A percentile compares a stretch with the other conserved stretches of the same genome.
These are phyloP conservation scores for Kradibia gibbosae DNA, from an alignment of 1,140 invertebrate species.

Conservation along the genomic window DNA sequence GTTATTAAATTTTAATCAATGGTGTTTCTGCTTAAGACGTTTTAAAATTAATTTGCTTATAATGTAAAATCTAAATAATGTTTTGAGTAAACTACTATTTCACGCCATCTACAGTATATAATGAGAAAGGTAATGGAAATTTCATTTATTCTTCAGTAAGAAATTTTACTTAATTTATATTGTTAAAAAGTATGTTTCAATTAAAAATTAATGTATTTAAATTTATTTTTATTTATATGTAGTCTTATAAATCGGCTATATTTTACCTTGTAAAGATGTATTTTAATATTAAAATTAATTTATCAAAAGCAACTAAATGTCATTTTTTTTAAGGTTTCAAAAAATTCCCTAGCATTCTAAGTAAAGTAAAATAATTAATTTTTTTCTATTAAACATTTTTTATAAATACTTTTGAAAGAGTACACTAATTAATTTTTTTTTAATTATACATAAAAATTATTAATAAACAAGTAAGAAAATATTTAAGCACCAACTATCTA, in stretches of 20 bases:
- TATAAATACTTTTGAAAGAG: too few species aligned
- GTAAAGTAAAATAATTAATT: too few species aligned
- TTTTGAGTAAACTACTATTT: not conserved
- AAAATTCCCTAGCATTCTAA: conserved; percentile 17
- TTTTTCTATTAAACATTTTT: too few species aligned
- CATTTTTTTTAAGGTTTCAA: not conserved
- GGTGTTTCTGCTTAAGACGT: too few species aligned
- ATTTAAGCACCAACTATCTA: conserved; percentile 20
- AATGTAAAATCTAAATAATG: too few species aligned
- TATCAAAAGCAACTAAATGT: not conserved
- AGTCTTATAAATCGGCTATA: too few species aligned
- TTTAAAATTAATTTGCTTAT: too few species aligned
- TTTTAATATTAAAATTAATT: not conserved
- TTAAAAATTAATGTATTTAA: not conserved
- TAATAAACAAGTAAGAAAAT: not conserved
- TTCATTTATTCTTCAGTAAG: conserved; percentile 1
- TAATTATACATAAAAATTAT: not conserved
- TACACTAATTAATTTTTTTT: too few species aligned
- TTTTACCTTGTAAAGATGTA: too few species aligned
- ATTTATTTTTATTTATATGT: not conserved
- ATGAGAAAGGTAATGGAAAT: not conserved
- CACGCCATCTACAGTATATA: not conserved
- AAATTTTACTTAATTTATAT: conserved; percentile 5
- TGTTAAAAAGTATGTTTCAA: not conserved
- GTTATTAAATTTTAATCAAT: too few species aligned